Evolutionary conservation across 1,140 invertebrate species (phyloP), one percentile per base, ranked within the genome.

Genomic region (Ceratoteleas bidentatus): DNA sequence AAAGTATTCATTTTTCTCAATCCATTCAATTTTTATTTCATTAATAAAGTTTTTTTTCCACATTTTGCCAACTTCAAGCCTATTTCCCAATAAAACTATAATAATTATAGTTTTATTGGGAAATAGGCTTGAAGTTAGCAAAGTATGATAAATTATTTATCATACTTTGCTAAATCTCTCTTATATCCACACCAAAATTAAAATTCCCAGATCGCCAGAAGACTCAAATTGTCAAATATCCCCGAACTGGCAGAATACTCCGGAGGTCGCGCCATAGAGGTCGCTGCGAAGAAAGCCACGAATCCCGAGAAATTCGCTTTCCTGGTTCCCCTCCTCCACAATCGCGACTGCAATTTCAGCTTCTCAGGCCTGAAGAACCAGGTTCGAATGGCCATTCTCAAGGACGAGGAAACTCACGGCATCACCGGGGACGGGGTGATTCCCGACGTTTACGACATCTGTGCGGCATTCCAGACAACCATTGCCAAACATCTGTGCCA

Each of bases 191-290:
- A 10, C 0, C 40, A 10, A 47, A 4, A 47, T 47, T 47, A 6
- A 2, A 33, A 33, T 57, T 54, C 43, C 0, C 87, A 96, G 95
- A 93, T 94, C 74, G 96, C 97, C 11, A 93, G 98, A 84, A 93
- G 96, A 86, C 89, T 99, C 85, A 97, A 98, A 85, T 89, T 99
- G 16, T 93, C 92, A 86, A 96, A 97, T 88, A 90, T 98, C 24
- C 93, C 94, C 47, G 94, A 96, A 85, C 97, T 95, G 89, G 91
- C 93, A 9, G 86, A 91, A 62, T 88, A 96, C 81, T 94, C 93
- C 87, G 98, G 98, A 47, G 98, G 98, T 0, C 92, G 91, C 86
- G 96, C 97, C 24, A 94, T 99, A 58, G 98, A 99, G 92, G 86
- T 93, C 49, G 94, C 96, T 43, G 96, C 98, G 6, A 90, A 88